Conservation (phyloP, 2,113 vertebrate genomes). For the Daubentonia madagascariensis region DNA sequence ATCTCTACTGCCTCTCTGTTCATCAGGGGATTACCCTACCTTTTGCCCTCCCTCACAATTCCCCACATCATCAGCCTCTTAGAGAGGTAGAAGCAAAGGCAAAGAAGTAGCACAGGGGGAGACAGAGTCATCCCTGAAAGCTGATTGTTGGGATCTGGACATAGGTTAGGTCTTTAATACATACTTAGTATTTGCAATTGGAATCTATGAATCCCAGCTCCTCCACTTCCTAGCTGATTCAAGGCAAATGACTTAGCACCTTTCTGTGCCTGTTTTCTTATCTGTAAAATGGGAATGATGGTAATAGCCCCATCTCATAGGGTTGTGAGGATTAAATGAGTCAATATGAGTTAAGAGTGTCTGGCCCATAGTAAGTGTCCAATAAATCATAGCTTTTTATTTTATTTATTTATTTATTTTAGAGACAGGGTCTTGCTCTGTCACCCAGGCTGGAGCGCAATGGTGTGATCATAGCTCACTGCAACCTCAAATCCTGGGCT, state of each 20-base stretch:
- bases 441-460: too few relatives aligned
- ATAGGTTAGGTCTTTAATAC: rapidly evolving
- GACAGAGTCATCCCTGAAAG: not conserved
- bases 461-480: too few relatives aligned
- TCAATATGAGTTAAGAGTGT: not conserved
- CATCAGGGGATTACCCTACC: not conserved
- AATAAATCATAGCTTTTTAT: not conserved
- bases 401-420: too few relatives aligned
- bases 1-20: not conserved
- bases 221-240: not conserved
- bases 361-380: not conserved
- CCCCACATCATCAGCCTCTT: not conserved
- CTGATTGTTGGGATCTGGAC: not conserved
- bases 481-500: too few relatives aligned
- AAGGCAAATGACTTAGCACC: not conserved
- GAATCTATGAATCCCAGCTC: not conserved
- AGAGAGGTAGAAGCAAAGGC: not conserved
- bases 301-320: not conserved
- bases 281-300: not conserved
- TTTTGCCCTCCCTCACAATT: not conserved
- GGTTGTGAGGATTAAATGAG: not conserved
- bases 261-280: not conserved
- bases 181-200: not conserved
- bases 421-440: too few relatives aligned
- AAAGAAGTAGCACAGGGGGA: not conserved